Evolutionary conservation across 2,888 invertebrate species (phyloP), one percentile per base, ranked within the genome.

Genomic region (Actias luna): DNA sequence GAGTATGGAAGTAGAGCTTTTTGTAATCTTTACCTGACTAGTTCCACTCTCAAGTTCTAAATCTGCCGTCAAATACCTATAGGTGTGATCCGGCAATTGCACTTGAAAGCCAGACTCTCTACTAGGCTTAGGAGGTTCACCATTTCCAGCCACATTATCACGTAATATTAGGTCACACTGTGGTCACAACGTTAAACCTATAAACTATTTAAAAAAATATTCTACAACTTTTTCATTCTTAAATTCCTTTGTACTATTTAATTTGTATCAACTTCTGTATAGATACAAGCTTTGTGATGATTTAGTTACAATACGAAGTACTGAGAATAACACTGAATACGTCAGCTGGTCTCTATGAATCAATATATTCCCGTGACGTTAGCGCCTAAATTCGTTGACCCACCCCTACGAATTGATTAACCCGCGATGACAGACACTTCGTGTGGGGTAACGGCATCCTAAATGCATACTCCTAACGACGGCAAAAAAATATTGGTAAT

Each of bases 341-440:
- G 2, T 5, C 75, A 78, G 75, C 76, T 69, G 69, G 69, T 74
- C 79, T 79, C 80, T 78, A 76, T 80, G 77, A 76, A 72, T 80
- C 78, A 76, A 71, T 69, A 66, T 74, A 72, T 71, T 70, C 74
- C 73, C 73, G 31, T 63, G 69, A 60, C 64, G 68, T 36, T 55
- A 18, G 46, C 36, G 52, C 64, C 57, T 59, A 59, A 50, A 52
- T 36, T 59, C 46, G 33, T 27, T 55, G 61, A 63, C 67, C 68
- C 61, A 46, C 68, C 65, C 64, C 35, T 69, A 66, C 64, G 59
- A 62, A 65, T 74, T 80, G 80, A 80, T 80, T 80, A 78, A 76
- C 69, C 70, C 64, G 65, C 73, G 75, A 76, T 80, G 83, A 83
- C 79, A 81, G 70, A 65, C 68, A 62, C 69, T 68, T 66, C 67